Base-by-base conservation (phyloP, 2,888 invertebrate genomes). In the Tetragonisca angustula region DNA sequence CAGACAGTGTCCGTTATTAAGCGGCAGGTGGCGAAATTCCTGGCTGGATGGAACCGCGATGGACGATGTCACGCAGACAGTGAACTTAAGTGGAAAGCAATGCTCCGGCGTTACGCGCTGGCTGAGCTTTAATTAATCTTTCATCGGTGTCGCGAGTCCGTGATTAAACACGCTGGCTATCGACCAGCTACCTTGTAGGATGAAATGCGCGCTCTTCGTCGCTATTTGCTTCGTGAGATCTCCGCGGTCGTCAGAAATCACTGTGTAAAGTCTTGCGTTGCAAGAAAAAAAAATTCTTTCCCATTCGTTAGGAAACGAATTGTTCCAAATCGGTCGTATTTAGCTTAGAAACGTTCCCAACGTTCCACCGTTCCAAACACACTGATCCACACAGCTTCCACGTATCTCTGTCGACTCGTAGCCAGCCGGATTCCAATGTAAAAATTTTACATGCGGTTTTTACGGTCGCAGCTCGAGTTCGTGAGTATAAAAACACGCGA, bases 21-120 rank as follows among this genome's bases (percentile, higher is more conserved):
- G 81, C 81, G 83, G 43, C 89, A 84, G 84, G 77, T 81, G 86
- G 79, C 27, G 78, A 64, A 50, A 21, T 61, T 50, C 32, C 62
- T 72, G 36, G 43, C 4, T 27, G 61, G 9, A 61, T 36, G 72
- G 43, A 54, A 15, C 13, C 19, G n/a, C n/a, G 19, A 17, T 54
- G 21, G 43, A 49, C 56, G 27, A 13, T 24, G 54, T 67, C 2
- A 56, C 69, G 50, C 59, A 67, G 54, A 62, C 62, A 70, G 81
- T 76, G 86, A 84, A 88, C 88, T 88, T 89, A 87, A 91, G 88
- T 90, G 88, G 83, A 89, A 90, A 88, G 86, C 89, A 88, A 90
- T 90, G 87, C 87, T 89, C 80, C 85, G 50, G 50, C 85, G 86
- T 90, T 89, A 88, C 80, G 77, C 84, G 85, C 81, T 87, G 85